A percentile compares a stretch with the other conserved stretches of the same genome.
Conservation (phyloP, 2,113 vertebrate species). For the Amblyopsis rosae region DNA sequence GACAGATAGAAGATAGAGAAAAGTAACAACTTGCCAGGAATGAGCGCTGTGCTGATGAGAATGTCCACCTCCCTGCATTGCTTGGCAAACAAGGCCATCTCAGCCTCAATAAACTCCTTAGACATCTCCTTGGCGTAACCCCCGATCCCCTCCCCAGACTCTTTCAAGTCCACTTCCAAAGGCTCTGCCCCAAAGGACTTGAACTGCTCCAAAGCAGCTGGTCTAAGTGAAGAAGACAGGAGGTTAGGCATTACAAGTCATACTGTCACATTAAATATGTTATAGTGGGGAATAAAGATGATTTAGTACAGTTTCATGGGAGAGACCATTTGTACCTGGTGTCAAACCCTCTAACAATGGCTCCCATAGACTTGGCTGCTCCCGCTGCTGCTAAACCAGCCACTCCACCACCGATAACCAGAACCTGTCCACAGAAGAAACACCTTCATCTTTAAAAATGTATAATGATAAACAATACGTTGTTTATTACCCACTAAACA, state of each 20-base stretch:
- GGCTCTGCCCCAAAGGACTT: constrained; percentile 79
- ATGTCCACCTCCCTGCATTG: constrained; percentile 77
- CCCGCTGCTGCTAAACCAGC: constrained; percentile 81
- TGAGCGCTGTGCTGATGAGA: constrained; percentile 73
- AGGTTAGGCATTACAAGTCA: too few species aligned
- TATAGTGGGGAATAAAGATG: too few species aligned
- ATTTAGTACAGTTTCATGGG: neutral
- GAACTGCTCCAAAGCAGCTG: constrained; percentile 78
- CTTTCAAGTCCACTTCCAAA: constrained; percentile 70
- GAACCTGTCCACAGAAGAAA: constrained; percentile 59
- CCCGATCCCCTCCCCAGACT: constrained; percentile 75
- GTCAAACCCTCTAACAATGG: constrained; percentile 82
- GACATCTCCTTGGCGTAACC: constrained; percentile 81
- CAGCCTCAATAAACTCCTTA: constrained; percentile 78
- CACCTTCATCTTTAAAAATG: neutral
- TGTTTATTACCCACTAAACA: neutral
- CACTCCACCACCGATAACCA: constrained; percentile 83
- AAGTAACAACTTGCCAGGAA: constrained; percentile 68
- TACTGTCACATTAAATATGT: too few species aligned
- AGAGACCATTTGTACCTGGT: constrained; percentile 65
- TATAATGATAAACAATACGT: neutral
- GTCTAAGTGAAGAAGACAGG: constrained; percentile 46
- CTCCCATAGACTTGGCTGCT: constrained; percentile 83
- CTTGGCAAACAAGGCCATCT: constrained; percentile 75
- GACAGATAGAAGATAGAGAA: neutral